A percentile compares a stretch with the other conserved stretches of the same genome.
Conservation (phyloP, 1,140 invertebrate genomes). For the Papilio xuthus region DNA sequence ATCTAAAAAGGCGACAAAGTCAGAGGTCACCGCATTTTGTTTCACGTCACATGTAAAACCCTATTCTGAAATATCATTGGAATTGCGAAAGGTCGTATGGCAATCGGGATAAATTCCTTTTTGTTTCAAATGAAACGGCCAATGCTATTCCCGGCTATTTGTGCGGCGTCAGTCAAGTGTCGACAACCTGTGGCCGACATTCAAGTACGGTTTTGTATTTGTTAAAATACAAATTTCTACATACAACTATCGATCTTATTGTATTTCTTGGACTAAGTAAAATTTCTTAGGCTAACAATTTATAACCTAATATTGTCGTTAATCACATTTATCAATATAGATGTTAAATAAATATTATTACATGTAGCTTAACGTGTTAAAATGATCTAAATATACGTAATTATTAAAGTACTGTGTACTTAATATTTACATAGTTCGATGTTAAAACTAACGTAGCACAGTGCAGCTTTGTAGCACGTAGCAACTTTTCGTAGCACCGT, state of each 20-base stretch:
- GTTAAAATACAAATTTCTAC: neutral
- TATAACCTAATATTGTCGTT: too few relatives aligned
- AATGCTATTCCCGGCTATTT: slow-evolving; percentile 37
- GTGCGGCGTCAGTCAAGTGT: slow-evolving; percentile 38
- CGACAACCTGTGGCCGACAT: slow-evolving; percentile 35
- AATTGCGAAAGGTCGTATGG: slow-evolving; percentile 38
- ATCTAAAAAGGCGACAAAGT: slow-evolving; percentile 12
- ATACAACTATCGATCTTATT: neutral
- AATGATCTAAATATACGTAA: too few relatives aligned
- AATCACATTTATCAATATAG: too few relatives aligned
- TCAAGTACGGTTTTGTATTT: slow-evolving; percentile 28
- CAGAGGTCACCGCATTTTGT: slow-evolving; percentile 56
- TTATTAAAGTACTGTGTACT: neutral
- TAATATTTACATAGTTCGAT: too few relatives aligned
- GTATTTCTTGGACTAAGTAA: neutral
- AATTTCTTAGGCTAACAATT: too few relatives aligned
- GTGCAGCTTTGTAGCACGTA: neutral
- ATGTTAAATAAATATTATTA: neutral
- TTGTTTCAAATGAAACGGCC: slow-evolving; percentile 32
- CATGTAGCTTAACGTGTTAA: neutral
- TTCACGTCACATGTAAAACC: slow-evolving; percentile 49
- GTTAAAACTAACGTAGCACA: too few relatives aligned
- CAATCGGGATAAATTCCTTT: slow-evolving; percentile 35
- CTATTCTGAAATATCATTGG: slow-evolving; percentile 42
- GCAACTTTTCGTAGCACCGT: neutral